Percentiles rank a stretch among this genome's conserved stretches.
phyloP scores from a whole-genome alignment of 2,888 invertebrate species.

The Margaritifera margaritifera region DNA sequence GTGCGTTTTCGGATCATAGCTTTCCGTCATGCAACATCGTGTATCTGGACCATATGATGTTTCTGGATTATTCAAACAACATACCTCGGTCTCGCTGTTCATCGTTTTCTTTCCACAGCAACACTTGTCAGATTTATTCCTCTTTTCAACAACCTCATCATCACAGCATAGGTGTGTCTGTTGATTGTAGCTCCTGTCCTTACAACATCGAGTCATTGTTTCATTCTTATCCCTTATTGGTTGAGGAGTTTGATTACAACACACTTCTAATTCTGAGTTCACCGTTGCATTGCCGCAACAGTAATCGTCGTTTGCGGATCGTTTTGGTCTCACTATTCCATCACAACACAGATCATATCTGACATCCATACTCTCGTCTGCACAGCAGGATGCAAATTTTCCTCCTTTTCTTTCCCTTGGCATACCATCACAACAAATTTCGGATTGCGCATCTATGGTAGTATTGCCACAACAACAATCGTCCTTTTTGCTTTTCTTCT shows the following conservation, averaged over 20 bases:
- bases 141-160: not conserved
- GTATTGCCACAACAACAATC: constrained; percentile 26
- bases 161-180: too few species aligned
- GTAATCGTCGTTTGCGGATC: constrained; percentile 9
- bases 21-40: too few species aligned
- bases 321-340: constrained; percentile 2
- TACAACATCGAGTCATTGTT: not conserved
- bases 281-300: constrained; percentile 22
- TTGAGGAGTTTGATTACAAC: constrained; percentile 21
- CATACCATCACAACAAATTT: too few species aligned
- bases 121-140: too few species aligned
- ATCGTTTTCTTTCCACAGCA: too few species aligned
- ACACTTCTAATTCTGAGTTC: constrained; percentile 13
- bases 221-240: not conserved
- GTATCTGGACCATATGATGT: too few species aligned
- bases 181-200: too few species aligned
- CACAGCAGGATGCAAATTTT: not conserved
- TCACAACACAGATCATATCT: too few species aligned
- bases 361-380: too few species aligned
- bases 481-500: constrained; percentile 16
- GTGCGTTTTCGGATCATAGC: too few species aligned
- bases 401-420: not conserved
- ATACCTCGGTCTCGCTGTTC: too few species aligned
- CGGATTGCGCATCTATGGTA: not conserved
- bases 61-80: too few species aligned